phyloP scores from a whole-genome alignment of 37 sponge, comb jelly and placozoan species.

The Beroe forskalii region DNA sequence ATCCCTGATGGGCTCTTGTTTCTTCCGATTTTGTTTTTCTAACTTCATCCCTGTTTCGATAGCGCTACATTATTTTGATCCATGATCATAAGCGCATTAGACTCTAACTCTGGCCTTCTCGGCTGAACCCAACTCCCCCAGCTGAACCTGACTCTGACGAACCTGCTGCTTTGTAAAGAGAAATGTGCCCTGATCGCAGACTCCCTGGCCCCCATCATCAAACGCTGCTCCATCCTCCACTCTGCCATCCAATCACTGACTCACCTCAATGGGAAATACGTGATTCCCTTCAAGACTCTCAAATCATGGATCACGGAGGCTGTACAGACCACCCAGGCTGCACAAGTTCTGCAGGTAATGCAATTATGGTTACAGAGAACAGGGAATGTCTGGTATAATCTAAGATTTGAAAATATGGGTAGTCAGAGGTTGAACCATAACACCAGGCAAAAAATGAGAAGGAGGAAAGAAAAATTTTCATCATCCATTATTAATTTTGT shows the following conservation, averaged over 20 bases:
- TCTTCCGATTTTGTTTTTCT: not conserved
- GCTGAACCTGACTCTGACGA: conserved; percentile 23
- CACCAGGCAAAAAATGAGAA: too few relatives aligned
- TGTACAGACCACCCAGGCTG: not conserved
- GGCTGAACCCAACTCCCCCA: not conserved
- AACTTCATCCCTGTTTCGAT: not conserved
- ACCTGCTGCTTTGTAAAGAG: conserved; percentile 25
- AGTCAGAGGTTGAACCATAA: too few relatives aligned
- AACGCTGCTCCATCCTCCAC: conserved; percentile 41
- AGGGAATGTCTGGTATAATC: too few relatives aligned
- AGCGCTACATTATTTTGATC: not conserved
- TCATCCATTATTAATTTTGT: too few relatives aligned
- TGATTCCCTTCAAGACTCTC: conserved; percentile 29
- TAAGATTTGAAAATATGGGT: too few relatives aligned
- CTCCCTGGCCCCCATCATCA: conserved; percentile 21
- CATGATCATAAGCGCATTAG: too few relatives aligned
- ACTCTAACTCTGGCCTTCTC: too few relatives aligned
- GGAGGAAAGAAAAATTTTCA: too few relatives aligned
- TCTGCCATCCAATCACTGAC: conserved; percentile 42
- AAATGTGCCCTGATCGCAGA: not conserved
- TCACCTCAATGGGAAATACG: conserved; percentile 27
- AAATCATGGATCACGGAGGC: conserved; percentile 41
- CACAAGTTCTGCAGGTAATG: not conserved
- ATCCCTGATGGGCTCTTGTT: not conserved
- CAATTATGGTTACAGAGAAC: too few relatives aligned